Conservation (phyloP, 2,888 invertebrate species). For the Eucera pruinosa region DNA sequence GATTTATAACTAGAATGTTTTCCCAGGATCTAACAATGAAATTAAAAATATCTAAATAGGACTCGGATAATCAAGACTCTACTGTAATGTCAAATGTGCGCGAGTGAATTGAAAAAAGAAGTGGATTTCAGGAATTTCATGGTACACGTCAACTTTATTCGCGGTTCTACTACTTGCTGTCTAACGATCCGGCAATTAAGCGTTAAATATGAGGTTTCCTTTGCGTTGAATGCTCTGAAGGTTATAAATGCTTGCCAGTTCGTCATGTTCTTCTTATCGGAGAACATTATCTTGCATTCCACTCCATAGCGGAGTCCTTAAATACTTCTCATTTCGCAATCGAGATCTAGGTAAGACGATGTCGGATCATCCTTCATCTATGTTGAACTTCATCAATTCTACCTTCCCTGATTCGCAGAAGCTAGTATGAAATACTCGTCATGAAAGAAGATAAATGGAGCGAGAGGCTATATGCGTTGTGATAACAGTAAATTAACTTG, state of each 20-base stretch:
- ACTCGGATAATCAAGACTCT: too few species aligned
- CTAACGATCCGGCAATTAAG: constrained; percentile 1
- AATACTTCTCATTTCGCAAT: neutral
- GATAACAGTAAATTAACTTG: neutral
- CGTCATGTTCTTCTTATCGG: constrained; percentile 10
- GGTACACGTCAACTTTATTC: neutral
- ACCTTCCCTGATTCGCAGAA: neutral
- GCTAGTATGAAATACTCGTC: neutral
- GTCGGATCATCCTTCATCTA: constrained; percentile 1
- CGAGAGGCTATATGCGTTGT: neutral
- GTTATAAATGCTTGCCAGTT: constrained; percentile 1
- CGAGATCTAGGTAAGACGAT: neutral
- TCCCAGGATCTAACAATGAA: too few species aligned
- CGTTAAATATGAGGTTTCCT: constrained; percentile 16
- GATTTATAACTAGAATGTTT: too few species aligned
- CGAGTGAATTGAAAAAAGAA: too few species aligned
- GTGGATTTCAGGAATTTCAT: neutral
- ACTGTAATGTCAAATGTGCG: too few species aligned
- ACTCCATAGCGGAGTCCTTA: neutral
- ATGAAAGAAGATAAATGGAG: neutral
- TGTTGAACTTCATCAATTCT: constrained; percentile 10
- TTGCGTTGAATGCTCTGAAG: neutral
- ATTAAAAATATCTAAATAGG: too few species aligned
- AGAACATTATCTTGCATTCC: neutral
- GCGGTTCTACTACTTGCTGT: neutral